phyloP scores from a whole-genome alignment of 2,888 invertebrate genomes.

The Xanthia togata region DNA sequence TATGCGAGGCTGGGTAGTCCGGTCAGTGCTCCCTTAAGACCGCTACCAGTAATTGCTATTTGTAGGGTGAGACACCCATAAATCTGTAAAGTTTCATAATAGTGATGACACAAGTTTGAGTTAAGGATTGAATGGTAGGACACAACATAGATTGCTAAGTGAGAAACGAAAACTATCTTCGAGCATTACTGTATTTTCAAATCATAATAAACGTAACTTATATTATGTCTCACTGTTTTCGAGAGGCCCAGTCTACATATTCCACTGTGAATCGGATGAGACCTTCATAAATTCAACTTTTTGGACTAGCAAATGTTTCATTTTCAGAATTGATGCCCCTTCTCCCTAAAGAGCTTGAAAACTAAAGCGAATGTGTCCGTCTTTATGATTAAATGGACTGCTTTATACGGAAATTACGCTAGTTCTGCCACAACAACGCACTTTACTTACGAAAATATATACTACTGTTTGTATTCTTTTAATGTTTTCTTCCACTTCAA shows the following conservation, averaged over 20 bases:
- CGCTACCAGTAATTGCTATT: constrained; percentile 31
- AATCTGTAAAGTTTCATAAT: constrained; percentile 11
- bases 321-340: constrained; percentile 56
- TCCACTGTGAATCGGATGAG: constrained; percentile 29
- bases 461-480: constrained; percentile 24
- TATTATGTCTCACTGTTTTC: constrained; percentile 7
- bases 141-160: not conserved
- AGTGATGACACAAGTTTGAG: constrained; percentile 17
- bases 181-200: constrained; percentile 19
- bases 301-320: constrained; percentile 51
- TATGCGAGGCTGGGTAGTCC: constrained; percentile 28
- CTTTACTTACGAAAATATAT: constrained; percentile 27
- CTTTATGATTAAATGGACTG: constrained; percentile 50
- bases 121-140: constrained; percentile 6
- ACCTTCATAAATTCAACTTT: constrained; percentile 60
- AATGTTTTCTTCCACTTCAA: constrained; percentile 37
- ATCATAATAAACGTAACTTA: constrained; percentile 27
- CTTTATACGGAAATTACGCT: constrained; percentile 48
- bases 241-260: constrained; percentile 13
- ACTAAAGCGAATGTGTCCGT: constrained; percentile 50
- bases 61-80: constrained; percentile 17
- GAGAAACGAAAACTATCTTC: not conserved
- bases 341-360: constrained; percentile 32
- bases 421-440: constrained; percentile 36
- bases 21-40: constrained; percentile 33